Percentiles rank a stretch among this genome's conserved stretches.
Evolutionary conservation across 1,140 invertebrate species (phyloP).

Genomic region (Trinorchestia longiramus): DNA sequence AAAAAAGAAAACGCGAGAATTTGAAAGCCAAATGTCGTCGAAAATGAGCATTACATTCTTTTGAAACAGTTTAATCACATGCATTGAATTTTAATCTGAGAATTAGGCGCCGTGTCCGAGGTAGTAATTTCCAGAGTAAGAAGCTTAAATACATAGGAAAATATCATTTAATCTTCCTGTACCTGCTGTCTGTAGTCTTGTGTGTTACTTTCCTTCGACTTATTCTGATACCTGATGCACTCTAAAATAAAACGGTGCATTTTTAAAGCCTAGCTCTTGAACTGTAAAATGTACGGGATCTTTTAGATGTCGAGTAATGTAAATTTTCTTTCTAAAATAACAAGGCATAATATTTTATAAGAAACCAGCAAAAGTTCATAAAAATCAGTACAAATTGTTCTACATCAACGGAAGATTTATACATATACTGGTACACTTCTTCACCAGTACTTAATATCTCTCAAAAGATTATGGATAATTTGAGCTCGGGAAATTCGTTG

Average conservation of each 20-base stretch:
- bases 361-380: not conserved
- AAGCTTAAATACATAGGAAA: not conserved
- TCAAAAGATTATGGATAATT: not conserved
- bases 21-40: not conserved
- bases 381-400: not conserved
- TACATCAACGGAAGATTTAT: not conserved
- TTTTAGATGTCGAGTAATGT: not conserved
- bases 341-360: not conserved
- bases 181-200: not conserved
- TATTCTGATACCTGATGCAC: not conserved
- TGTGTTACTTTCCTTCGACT: not conserved
- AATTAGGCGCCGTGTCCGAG: not conserved
- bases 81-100: not conserved
- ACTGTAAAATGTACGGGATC: not conserved
- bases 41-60: not conserved
- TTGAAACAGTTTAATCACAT: not conserved
- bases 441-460: not conserved
- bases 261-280: not conserved
- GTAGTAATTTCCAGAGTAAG: not conserved
- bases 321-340: not conserved
- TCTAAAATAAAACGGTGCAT: no score
- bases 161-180: not conserved
- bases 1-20: not conserved
- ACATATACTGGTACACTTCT: not conserved
- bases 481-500: not conserved